Percentiles rank a stretch among this genome's conserved stretches.
Conservation (phyloP, 2,113 vertebrate species). For the Crocuta crocuta region DNA sequence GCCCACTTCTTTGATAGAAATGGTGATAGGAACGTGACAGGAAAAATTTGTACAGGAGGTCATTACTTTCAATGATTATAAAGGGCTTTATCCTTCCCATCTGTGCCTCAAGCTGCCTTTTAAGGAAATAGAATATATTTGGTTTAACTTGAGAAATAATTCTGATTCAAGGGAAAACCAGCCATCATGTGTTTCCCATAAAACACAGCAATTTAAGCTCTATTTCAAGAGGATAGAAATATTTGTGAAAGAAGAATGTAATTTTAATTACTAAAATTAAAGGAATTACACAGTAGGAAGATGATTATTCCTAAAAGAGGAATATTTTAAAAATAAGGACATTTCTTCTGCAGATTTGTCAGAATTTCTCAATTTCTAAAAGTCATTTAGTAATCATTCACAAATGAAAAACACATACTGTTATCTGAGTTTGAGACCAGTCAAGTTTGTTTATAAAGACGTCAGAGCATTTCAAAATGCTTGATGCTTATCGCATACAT, state of each 20-base stretch:
- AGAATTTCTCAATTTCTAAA: constrained; percentile 37
- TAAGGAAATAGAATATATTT: constrained; percentile 63
- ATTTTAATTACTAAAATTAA: constrained; percentile 82
- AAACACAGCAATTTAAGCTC: constrained; percentile 67
- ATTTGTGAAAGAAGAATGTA: constrained; percentile 78
- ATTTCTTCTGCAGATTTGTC: constrained; percentile 24
- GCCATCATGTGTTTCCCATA: constrained; percentile 80
- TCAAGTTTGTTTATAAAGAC: constrained; percentile 80
- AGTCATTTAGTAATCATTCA: constrained; percentile 75
- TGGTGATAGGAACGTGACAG: not conserved
- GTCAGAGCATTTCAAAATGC: constrained; percentile 75
- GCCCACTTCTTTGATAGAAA: constrained; percentile 48
- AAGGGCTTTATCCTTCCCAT: constrained; percentile 39
- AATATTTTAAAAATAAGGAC: constrained; percentile 41
- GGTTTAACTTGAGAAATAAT: constrained; percentile 68
- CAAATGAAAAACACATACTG: constrained; percentile 80
- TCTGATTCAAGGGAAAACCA: constrained; percentile 72
- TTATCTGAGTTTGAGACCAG: constrained; percentile 76
- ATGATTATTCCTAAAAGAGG: constrained; percentile 60
- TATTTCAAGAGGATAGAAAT: constrained; percentile 78
- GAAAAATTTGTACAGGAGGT: constrained; percentile 2
- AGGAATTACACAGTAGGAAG: constrained; percentile 63
- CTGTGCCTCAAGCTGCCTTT: constrained; percentile 55
- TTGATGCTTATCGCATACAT: constrained; percentile 24
- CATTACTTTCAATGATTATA: constrained; percentile 35